Conservation (phyloP, 2,888 invertebrate genomes). For the Empis livida region DNA sequence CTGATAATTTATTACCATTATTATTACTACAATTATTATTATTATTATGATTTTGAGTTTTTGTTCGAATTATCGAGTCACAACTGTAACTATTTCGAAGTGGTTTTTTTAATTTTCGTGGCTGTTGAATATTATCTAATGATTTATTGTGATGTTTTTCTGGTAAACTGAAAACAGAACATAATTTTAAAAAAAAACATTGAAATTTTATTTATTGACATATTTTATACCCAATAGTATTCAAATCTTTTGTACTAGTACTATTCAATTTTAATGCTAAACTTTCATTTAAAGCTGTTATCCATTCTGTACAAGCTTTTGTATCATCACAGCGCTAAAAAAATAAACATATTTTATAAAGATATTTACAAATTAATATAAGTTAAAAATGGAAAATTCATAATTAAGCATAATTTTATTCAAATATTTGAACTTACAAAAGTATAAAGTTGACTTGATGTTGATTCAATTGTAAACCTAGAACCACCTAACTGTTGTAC, state of each 20-base stretch:
- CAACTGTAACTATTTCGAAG: slow-evolving; percentile 17
- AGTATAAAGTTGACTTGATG: slow-evolving; percentile 22
- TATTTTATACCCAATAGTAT: slow-evolving; percentile 4
- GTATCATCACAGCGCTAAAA: slow-evolving; percentile 26
- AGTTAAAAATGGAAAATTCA: no score
- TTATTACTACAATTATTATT: not conserved
- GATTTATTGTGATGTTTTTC: slow-evolving; percentile 11
- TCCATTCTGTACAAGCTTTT: slow-evolving; percentile 24
- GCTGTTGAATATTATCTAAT: slow-evolving; percentile 10
- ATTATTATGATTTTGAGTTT: not conserved
- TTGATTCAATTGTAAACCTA: slow-evolving; percentile 26
- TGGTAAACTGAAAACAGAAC: slow-evolving; percentile 5
- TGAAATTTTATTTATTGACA: not conserved
- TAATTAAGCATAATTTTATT: no score
- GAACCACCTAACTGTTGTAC: slow-evolving; percentile 23
- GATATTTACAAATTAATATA: no score
- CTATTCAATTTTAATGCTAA: slow-evolving; percentile 11
- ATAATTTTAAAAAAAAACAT: no score
- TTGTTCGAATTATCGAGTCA: slow-evolving; percentile 16
- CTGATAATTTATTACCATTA: slow-evolving; percentile 9
- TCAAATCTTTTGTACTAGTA: not conserved
- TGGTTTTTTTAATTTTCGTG: slow-evolving; percentile 6
- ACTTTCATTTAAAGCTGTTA: slow-evolving; percentile 22
- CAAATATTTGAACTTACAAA: no score
- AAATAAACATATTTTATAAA: slow-evolving; percentile 1